Percentiles rank a stretch among this genome's conserved stretches.
Evolutionary conservation across 1,140 invertebrate species (phyloP).

Genomic region (Neotoxoptera formosana): DNA sequence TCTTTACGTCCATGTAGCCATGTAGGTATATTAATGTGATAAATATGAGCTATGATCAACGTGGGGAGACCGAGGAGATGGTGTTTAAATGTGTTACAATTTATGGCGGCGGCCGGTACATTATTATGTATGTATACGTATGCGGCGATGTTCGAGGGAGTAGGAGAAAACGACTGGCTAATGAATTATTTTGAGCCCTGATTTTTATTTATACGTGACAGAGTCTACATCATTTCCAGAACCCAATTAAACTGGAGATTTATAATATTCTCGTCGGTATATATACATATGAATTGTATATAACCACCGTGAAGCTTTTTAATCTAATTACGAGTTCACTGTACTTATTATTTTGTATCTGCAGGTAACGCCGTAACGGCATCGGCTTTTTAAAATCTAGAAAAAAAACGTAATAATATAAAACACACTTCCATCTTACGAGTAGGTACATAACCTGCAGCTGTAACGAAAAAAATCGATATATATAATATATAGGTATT

Average conservation of each 20-base stretch:
- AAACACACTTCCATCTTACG: neutral
- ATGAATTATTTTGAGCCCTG: constrained; percentile 35
- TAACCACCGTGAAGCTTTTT: neutral
- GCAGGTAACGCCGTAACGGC: neutral
- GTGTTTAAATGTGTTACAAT: constrained; percentile 33
- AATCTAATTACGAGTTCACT: neutral
- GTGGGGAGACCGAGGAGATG: neutral
- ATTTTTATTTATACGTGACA: constrained; percentile 43
- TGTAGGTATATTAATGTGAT: constrained; percentile 1
- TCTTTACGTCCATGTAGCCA: neutral
- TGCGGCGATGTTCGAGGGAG: neutral
- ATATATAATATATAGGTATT: neutral
- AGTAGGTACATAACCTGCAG: neutral
- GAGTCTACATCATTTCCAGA: constrained; percentile 37
- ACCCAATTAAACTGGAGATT: constrained; percentile 50
- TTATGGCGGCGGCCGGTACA: neutral
- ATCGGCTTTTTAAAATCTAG: neutral
- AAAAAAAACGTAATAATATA: neutral
- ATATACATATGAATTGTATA: neutral
- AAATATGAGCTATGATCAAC: neutral
- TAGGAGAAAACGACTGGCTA: constrained; percentile 29
- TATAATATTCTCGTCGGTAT: constrained; percentile 23
- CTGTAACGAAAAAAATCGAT: neutral
- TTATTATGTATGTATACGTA: neutral
- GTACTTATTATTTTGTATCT: neutral